Evolutionary conservation across 2,888 invertebrate genomes (phyloP), one percentile per base, ranked within the genome.

Genomic region (Colostygia pectinataria): DNA sequence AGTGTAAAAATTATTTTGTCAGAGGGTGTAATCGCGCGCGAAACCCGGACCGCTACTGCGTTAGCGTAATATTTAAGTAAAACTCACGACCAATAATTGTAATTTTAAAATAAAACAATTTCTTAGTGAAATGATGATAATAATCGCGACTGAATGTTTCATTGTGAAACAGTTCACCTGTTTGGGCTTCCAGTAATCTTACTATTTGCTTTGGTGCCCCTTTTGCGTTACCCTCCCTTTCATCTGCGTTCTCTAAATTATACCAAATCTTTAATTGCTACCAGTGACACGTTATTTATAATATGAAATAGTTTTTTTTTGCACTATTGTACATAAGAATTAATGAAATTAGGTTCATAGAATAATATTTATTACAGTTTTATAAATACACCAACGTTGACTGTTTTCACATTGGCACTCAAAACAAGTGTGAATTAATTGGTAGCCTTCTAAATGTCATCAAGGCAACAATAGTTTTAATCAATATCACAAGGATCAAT

Each of bases 51-150:
- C 72, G 80, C 84, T 78, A 72, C 73, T 66, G 74, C 74, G 74
- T 80, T 84, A 82, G 84, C 82, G 80, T 80, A 76, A 73, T 74
- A 72, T 49, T 39, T 59, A 72, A 52, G 40, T 60, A 57, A 60
- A 87, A 85, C 82, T 84, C 87, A 88, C 87, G 89, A 90, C 89
- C 89, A 90, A 90, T 90, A 89, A 85, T 80, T 88, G 85, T 89
- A 89, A 88, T 83, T 75, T 78, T 76, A 78, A 33, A 78, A 83
- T 80, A 40, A 50, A 45, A 50, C 44, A 77, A 82, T 84, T 86
- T 85, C 80, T 83, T 87, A 86, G 83, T 84, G 79, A 83, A 50
- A 52, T 71, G 80, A 77, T 77, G 79, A 83, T 85, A 83, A 82
- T 86, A 82, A 86, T 80, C 62, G 77, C 76, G 88, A 88, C 88